A percentile compares a stretch with the other conserved stretches of the same genome.
These are phyloP conservation scores for Ecliptopera silaceata DNA, from an alignment of 2,888 invertebrate species.

Conservation along the genomic window DNA sequence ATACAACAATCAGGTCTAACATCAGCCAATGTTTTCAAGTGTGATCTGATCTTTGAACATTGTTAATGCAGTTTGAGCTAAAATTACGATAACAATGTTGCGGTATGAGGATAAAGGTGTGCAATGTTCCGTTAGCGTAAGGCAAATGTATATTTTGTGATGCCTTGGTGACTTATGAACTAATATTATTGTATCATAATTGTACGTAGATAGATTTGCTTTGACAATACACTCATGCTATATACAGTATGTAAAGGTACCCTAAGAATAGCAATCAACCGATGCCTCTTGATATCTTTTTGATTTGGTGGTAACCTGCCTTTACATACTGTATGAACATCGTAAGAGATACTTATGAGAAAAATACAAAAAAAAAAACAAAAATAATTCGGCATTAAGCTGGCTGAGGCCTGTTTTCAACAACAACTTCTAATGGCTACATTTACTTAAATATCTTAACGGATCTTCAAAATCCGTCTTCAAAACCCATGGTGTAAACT, in stretches of 20 bases:
- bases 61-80: no score
- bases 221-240: conserved; percentile 1
- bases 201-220: conserved; percentile 8
- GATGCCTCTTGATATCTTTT: background rate
- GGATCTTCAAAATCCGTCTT: no score
- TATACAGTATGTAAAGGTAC: background rate
- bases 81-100: background rate
- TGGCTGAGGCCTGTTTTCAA: conserved; percentile 4
- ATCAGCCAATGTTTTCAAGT: no score
- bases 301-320: background rate
- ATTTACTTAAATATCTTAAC: no score
- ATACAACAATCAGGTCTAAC: no score
- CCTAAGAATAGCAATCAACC: background rate
- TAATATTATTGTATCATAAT: conserved; percentile 3
- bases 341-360: background rate
- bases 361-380: conserved; percentile 2
- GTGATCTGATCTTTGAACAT: no score
- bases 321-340: background rate
- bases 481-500: no score
- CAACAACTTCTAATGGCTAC: conserved; percentile 16
- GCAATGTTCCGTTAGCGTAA: conserved; percentile 11
- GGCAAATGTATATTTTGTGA: conserved; percentile 23
- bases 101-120: conserved; percentile 7
- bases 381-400: background rate
- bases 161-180: conserved; percentile 13